Evolutionary conservation across 2,888 invertebrate genomes (phyloP).

Genomic region (Carcina quercana): DNA sequence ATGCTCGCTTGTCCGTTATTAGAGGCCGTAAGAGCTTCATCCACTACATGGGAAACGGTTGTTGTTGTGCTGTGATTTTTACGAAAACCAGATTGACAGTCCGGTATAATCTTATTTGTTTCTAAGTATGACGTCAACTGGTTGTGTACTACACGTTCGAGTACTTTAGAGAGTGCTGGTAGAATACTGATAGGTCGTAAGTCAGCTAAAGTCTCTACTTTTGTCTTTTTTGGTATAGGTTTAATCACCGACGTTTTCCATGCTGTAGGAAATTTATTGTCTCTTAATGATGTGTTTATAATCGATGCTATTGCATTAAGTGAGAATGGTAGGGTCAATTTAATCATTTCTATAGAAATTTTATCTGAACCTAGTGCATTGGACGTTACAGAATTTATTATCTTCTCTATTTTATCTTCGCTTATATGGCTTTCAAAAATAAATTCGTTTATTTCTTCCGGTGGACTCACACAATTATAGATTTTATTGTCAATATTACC

Average conservation of each 20-base stretch:
- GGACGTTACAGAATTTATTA: conserved; percentile 1
- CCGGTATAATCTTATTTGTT: not conserved
- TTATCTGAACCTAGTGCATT: not conserved
- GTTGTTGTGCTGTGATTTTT: conserved; percentile 4
- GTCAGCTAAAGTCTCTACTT: not conserved
- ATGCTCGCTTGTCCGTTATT: conserved; percentile 1
- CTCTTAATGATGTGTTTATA: not conserved
- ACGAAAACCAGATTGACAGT: not conserved
- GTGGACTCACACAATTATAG: no score
- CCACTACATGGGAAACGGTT: conserved; percentile 1
- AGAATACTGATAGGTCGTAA: not conserved
- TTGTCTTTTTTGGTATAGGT: conserved; percentile 1
- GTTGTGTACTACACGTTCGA: not conserved
- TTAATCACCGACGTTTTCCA: conserved; percentile 4
- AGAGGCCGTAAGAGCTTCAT: conserved; percentile 2
- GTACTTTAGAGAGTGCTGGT: not conserved
- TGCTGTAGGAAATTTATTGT: not conserved
- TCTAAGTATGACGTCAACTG: not conserved
- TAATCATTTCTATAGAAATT: conserved; percentile 3
- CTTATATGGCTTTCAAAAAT: no score
- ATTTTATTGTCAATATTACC: no score
- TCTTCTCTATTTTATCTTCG: no score
- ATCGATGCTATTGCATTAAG: not conserved
- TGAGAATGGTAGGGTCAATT: conserved; percentile 3
- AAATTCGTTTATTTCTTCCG: no score